phyloP scores from a whole-genome alignment of 92 coral and sea anemone genomes.

The Phenganax marumi region DNA sequence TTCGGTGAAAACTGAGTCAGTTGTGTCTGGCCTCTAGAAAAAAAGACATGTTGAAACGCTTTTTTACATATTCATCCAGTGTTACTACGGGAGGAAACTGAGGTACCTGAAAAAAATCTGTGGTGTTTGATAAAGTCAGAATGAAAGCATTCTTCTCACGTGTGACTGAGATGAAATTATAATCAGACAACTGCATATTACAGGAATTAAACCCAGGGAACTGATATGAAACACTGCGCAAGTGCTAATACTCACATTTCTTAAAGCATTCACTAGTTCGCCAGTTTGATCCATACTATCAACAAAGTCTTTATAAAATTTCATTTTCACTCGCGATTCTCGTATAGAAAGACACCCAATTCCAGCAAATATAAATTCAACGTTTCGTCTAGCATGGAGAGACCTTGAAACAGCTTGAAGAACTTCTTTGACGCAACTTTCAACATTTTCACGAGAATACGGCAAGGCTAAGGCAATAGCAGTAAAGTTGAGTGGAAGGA shows the following conservation, averaged over 20 bases:
- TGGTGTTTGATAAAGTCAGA: no score
- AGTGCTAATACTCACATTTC: constrained; percentile 70
- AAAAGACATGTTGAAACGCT: neutral
- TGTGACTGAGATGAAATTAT: no score
- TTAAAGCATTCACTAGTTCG: constrained; percentile 77
- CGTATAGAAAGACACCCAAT: constrained; percentile 89
- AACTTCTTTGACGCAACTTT: constrained; percentile 95
- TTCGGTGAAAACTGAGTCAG: constrained; percentile 91
- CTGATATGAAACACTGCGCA: neutral
- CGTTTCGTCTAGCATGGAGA: constrained; percentile 87
- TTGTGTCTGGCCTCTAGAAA: constrained; percentile 92
- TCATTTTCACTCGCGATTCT: constrained; percentile 94
- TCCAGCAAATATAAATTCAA: constrained; percentile 91
- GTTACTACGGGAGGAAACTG: neutral
- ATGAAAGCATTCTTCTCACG: no score
- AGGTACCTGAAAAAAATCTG: no score
- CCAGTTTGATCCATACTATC: constrained; percentile 94
- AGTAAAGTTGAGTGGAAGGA: constrained; percentile 86
- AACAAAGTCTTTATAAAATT: constrained; percentile 88
- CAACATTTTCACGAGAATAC: constrained; percentile 90
- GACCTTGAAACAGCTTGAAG: constrained; percentile 90
- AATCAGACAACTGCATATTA: no score
- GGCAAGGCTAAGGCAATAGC: constrained; percentile 80
- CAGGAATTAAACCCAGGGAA: neutral
- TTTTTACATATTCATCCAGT: neutral